Evolutionary conservation across 2,797 vertebrate species (phyloP).

Genomic region (Pyrocephalus nanus): DNA sequence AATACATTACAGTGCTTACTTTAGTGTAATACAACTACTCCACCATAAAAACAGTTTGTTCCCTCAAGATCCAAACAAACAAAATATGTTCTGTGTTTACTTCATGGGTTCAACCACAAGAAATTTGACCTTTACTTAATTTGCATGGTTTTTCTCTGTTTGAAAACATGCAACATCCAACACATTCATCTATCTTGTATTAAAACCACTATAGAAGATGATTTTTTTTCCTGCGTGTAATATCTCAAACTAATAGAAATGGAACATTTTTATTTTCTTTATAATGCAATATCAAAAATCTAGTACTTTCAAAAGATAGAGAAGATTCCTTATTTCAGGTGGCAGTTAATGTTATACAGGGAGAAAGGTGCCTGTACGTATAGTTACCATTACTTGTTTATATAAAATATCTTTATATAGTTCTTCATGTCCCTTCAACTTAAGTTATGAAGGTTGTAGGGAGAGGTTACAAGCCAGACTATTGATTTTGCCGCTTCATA

Average conservation of each 20-base stretch:
- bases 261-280: background rate
- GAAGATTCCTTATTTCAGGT: background rate
- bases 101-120: slow-evolving; percentile 14
- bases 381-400: background rate
- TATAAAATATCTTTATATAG: background rate
- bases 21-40: background rate
- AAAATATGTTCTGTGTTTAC: slow-evolving; percentile 30
- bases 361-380: background rate
- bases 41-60: slow-evolving; percentile 24
- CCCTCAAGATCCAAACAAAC: slow-evolving; percentile 28
- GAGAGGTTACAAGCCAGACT: background rate
- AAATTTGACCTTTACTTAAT: background rate
- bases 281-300: background rate
- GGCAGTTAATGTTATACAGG: background rate
- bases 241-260: background rate
- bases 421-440: background rate
- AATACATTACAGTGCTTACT: background rate
- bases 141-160: background rate
- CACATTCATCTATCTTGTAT: background rate
- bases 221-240: background rate
- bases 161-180: background rate
- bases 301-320: background rate
- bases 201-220: background rate
- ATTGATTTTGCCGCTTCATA: background rate
- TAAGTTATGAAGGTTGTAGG: background rate